A percentile compares a stretch with the other conserved stretches of the same genome.
These are phyloP conservation scores for Ptychochromis oligacanthus DNA, from an alignment of 2,113 vertebrate genomes.

Conservation along the genomic window DNA sequence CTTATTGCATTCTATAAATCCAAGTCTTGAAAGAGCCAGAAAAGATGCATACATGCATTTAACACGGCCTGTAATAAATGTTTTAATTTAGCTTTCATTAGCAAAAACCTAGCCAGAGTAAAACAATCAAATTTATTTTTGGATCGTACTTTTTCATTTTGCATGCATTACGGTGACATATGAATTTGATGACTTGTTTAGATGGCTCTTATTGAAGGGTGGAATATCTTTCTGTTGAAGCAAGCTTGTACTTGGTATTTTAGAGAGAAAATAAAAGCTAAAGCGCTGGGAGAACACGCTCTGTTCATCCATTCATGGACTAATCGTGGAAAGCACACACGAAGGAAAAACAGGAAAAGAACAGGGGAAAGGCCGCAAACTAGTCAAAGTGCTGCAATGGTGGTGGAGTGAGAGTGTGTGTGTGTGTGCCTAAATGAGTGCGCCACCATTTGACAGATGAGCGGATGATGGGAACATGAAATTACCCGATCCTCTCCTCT, in stretches of 20 bases:
- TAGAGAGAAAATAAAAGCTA: background rate
- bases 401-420: background rate
- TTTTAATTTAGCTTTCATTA: background rate
- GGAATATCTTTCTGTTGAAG: background rate
- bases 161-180: background rate
- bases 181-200: background rate
- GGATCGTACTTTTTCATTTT: background rate
- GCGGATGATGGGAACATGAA: slow-evolving; percentile 61
- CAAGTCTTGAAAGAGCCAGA: background rate
- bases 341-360: background rate
- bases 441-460: slow-evolving; percentile 66
- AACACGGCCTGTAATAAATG: background rate
- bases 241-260: background rate
- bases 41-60: background rate
- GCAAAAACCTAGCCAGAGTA: background rate
- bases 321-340: background rate
- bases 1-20: background rate
- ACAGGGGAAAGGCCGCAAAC: background rate
- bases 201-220: background rate
- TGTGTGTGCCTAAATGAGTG: background rate
- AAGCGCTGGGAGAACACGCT: too few species aligned
- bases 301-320: background rate
- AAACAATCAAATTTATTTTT: background rate
- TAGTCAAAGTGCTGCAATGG: background rate
- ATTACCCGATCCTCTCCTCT: slow-evolving; percentile 35